Evolutionary conservation across 2,888 invertebrate genomes (phyloP).

Genomic region (Agrochola macilenta): DNA sequence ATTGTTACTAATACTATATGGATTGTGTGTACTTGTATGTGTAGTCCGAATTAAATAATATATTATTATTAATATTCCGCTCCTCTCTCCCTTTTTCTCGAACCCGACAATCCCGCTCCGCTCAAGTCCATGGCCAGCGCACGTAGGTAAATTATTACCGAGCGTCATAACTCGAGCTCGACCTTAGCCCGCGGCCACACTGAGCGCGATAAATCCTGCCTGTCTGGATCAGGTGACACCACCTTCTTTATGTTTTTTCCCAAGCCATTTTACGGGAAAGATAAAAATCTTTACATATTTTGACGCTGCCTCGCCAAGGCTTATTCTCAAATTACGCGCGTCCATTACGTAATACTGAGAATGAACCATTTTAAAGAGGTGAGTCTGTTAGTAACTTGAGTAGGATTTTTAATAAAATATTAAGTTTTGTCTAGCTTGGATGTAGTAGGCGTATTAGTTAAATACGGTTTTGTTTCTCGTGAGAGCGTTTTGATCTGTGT

Average conservation of each 20-base stretch:
- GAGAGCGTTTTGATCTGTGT: constrained; percentile 33
- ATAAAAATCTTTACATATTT: constrained; percentile 91
- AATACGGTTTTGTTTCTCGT: constrained; percentile 45
- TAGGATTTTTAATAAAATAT: constrained; percentile 56
- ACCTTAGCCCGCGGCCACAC: constrained; percentile 90
- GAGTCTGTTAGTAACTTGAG: constrained; percentile 65
- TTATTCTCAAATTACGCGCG: constrained; percentile 90
- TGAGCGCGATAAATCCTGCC: constrained; percentile 85
- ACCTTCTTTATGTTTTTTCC: constrained; percentile 91
- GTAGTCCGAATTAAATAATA: too few species aligned
- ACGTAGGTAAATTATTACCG: constrained; percentile 86
- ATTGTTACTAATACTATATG: too few species aligned
- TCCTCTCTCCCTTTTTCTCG: too few species aligned
- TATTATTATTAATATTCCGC: too few species aligned
- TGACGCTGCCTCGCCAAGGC: constrained; percentile 88
- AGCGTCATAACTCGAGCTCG: constrained; percentile 86
- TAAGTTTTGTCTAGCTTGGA: constrained; percentile 50
- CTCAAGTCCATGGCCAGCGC: constrained; percentile 64
- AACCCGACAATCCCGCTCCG: constrained; percentile 29
- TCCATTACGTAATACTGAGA: constrained; percentile 88
- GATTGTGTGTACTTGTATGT: too few species aligned
- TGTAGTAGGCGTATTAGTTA: constrained; percentile 57
- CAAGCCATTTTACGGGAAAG: constrained; percentile 91
- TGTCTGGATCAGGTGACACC: constrained; percentile 91
- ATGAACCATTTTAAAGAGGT: constrained; percentile 80